phyloP scores from a whole-genome alignment of 2,113 vertebrate species.

The Petrocephalus zakoni region DNA sequence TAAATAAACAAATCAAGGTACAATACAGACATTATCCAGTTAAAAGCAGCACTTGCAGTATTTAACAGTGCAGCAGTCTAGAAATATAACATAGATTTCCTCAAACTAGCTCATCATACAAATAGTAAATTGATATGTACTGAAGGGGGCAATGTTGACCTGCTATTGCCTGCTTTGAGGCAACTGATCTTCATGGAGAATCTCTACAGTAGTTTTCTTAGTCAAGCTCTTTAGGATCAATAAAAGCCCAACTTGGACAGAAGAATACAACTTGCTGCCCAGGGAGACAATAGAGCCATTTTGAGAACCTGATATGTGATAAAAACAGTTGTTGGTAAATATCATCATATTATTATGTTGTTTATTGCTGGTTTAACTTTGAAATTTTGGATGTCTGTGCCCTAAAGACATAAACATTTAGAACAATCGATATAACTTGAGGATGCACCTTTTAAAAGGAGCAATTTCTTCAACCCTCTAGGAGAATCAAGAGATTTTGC shows the following conservation, averaged over 20 bases:
- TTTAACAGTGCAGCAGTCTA: neutral
- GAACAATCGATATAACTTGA: constrained; percentile 61
- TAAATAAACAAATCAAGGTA: neutral
- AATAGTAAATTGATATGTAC: constrained; percentile 15
- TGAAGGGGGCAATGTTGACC: constrained; percentile 42
- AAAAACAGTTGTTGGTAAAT: constrained; percentile 66
- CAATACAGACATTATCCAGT: neutral
- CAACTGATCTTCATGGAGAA: constrained; percentile 39
- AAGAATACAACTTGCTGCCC: constrained; percentile 31
- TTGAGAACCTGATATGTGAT: constrained; percentile 28
- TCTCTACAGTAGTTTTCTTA: constrained; percentile 43
- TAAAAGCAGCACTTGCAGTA: neutral
- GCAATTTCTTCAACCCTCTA: constrained; percentile 41
- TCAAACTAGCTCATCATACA: neutral
- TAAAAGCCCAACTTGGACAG: constrained; percentile 44
- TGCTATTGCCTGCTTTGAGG: constrained; percentile 29
- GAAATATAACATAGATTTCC: neutral
- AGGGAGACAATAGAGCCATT: constrained; percentile 33
- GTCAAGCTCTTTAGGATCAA: constrained; percentile 47
- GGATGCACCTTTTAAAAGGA: constrained; percentile 49
- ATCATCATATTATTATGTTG: constrained; percentile 60
- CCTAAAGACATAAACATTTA: constrained; percentile 63
- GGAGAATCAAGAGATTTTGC: constrained; percentile 40
- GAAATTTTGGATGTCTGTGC: constrained; percentile 58
- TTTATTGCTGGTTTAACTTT: constrained; percentile 58